Percentiles rank a stretch among this genome's conserved stretches.
Evolutionary conservation across 2,797 vertebrate genomes (phyloP).

Genomic region (Danio kyathit): DNA sequence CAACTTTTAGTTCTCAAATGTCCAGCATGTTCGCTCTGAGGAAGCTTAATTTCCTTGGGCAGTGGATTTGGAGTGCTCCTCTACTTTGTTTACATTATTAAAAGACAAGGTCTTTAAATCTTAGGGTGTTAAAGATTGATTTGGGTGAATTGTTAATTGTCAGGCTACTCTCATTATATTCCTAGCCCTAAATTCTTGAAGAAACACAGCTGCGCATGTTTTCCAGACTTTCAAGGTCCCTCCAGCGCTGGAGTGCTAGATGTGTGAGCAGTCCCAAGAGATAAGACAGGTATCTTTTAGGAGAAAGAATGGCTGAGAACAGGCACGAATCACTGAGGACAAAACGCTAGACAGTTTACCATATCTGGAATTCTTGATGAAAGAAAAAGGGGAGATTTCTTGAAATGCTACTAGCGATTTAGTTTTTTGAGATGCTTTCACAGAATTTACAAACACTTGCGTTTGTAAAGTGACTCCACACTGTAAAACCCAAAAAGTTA

Average conservation of each 20-base stretch:
- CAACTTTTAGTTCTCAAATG: not conserved
- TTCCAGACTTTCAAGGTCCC: conserved; percentile 79
- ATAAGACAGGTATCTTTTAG: conserved; percentile 68
- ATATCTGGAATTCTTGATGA: conserved; percentile 42
- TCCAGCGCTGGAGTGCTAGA: conserved; percentile 19
- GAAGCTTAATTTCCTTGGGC: not conserved
- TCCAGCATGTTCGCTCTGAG: not conserved
- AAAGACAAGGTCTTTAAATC: not conserved
- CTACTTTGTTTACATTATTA: not conserved
- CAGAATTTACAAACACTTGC: not conserved
- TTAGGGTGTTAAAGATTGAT: not conserved
- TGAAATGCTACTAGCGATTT: not conserved
- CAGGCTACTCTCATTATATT: conserved; percentile 1
- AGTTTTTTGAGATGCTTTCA: not conserved
- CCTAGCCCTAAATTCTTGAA: conserved; percentile 39
- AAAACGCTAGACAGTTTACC: conserved; percentile 52
- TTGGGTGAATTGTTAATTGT: not conserved
- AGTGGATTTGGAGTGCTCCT: not conserved
- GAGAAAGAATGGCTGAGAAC: conserved; percentile 30
- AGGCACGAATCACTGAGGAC: conserved; percentile 52
- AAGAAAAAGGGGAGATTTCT: conserved; percentile 22
- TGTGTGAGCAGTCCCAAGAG: conserved; percentile 58
- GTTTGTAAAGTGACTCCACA: not conserved
- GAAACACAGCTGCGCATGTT: conserved; percentile 78
- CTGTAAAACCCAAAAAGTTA: too few relatives aligned